Evolutionary conservation across 2,113 vertebrate species (phyloP).

Genomic region (Podarcis muralis): DNA sequence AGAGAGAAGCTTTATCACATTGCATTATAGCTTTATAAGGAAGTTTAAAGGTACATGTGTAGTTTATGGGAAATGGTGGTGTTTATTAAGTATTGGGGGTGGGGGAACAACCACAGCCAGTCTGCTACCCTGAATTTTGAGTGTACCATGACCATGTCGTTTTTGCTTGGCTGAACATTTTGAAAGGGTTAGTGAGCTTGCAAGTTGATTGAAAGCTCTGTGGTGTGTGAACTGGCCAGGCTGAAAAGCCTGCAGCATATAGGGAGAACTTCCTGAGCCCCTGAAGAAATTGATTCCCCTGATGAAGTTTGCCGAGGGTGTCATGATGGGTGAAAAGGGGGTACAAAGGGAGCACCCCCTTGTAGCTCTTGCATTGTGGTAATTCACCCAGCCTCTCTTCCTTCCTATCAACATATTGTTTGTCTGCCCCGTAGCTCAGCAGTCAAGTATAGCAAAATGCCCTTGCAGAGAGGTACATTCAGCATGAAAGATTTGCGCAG

Average conservation of each 20-base stretch:
- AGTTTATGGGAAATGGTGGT: constrained; percentile 52
- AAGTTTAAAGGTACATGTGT: constrained; percentile 56
- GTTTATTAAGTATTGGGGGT: constrained; percentile 38
- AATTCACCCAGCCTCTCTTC: constrained; percentile 38
- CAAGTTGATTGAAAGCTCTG: constrained; percentile 70
- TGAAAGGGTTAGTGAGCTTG: constrained; percentile 72
- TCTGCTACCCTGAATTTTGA: constrained; percentile 57
- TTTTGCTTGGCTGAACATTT: constrained; percentile 75
- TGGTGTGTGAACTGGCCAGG: constrained; percentile 69
- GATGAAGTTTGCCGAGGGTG: constrained; percentile 63
- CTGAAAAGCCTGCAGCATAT: constrained; percentile 61
- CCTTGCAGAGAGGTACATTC: accelerated
- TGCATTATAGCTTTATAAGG: constrained; percentile 41
- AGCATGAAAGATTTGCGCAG: background rate
- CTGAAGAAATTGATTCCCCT: constrained; percentile 52
- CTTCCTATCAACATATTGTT: constrained; percentile 33
- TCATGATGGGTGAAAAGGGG: constrained; percentile 52
- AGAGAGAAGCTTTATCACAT: constrained; percentile 44
- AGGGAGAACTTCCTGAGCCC: constrained; percentile 50
- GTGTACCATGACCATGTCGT: constrained; percentile 68
- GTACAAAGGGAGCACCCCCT: background rate
- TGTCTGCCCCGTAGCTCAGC: background rate
- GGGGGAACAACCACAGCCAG: constrained; percentile 25
- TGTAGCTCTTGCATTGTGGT: constrained; percentile 50
- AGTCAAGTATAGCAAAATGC: background rate